phyloP scores from a whole-genome alignment of 2,113 vertebrate species.

The Parotia lawesii region DNA sequence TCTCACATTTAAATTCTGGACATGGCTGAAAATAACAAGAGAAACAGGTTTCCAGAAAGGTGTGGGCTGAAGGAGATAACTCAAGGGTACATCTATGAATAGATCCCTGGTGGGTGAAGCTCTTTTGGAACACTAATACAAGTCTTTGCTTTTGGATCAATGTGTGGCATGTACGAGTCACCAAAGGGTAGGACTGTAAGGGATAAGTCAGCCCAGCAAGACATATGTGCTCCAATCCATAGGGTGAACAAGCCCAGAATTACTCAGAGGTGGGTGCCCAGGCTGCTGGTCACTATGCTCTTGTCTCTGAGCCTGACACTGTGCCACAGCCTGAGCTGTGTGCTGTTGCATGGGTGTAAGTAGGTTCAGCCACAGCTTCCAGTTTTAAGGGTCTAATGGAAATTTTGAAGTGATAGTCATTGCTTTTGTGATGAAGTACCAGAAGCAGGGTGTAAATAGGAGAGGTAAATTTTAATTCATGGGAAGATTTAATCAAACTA shows the following conservation, averaged over 20 bases:
- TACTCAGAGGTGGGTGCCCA: not conserved
- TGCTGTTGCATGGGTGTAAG: fast-evolving
- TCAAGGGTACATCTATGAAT: not conserved
- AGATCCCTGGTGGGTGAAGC: not conserved
- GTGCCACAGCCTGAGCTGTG: not conserved
- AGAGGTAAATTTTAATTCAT: not conserved
- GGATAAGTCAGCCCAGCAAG: not conserved
- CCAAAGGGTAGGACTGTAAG: not conserved
- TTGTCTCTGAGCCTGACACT: not conserved
- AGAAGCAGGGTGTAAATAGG: not conserved
- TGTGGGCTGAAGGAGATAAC: not conserved
- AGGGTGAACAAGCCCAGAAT: not conserved
- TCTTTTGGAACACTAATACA: not conserved
- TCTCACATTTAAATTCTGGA: not conserved
- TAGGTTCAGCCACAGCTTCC: not conserved
- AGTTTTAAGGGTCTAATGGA: not conserved
- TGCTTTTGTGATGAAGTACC: not conserved
- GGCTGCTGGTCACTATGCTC: not conserved
- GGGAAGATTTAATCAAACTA: not conserved
- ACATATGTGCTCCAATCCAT: fast-evolving
- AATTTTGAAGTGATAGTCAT: not conserved
- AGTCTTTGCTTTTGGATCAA: not conserved
- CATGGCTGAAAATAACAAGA: not conserved
- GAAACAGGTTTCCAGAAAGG: not conserved
- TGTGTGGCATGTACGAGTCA: not conserved